phyloP scores from a whole-genome alignment of 2,797 vertebrate genomes.

The Halcyon badia region DNA sequence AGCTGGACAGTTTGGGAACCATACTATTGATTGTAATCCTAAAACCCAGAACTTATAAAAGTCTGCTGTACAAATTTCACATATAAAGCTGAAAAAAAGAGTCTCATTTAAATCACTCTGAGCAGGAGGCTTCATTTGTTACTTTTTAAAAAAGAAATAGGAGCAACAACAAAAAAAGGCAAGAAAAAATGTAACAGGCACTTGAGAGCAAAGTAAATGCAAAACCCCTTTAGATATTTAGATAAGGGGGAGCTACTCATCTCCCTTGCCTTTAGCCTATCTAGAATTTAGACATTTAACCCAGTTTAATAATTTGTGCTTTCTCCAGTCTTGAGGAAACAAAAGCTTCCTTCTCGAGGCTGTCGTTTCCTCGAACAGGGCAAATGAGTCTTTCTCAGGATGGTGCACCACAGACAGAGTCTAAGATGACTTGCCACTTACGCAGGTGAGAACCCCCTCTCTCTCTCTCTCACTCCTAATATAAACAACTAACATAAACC shows the following conservation, averaged over 20 bases:
- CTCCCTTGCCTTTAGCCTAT: neutral
- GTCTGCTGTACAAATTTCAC: neutral
- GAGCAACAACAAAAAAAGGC: neutral
- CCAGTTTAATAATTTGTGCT: neutral
- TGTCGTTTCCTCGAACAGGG: neutral
- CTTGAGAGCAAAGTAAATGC: neutral
- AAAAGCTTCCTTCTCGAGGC: neutral
- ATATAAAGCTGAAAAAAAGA: neutral
- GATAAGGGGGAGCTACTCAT: neutral
- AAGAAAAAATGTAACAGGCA: neutral
- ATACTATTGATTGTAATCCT: neutral
- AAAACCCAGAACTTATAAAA: neutral
- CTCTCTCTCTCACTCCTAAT: neutral
- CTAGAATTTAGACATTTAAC: neutral
- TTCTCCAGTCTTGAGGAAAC: neutral
- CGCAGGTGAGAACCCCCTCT: neutral
- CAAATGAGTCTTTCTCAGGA: neutral
- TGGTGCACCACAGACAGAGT: neutral
- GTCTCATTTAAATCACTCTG: neutral
- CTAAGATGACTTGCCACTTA: neutral
- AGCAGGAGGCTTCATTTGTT: neutral
- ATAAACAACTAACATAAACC: neutral
- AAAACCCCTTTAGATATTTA: neutral
- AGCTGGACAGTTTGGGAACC: neutral
- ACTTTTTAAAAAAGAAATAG: neutral